These are phyloP conservation scores for Pocota personata DNA, from an alignment of 2,888 invertebrate species.

Conservation along the genomic window DNA sequence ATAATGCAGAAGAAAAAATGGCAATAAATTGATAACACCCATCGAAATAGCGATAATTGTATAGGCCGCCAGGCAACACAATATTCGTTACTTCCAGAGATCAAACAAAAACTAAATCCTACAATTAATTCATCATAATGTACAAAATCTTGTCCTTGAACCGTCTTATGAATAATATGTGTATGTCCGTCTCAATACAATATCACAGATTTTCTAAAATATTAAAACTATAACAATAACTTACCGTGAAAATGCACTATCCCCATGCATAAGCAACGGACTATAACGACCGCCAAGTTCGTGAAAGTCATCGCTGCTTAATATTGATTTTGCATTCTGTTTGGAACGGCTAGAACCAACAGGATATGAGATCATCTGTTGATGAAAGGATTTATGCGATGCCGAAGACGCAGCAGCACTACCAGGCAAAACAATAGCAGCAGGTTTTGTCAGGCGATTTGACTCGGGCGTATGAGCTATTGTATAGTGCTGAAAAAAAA, in stretches of 20 bases:
- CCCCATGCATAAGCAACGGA: constrained; percentile 77
- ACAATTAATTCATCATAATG: too few species aligned
- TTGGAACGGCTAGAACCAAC: constrained; percentile 66
- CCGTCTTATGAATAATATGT: too few species aligned
- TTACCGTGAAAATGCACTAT: constrained; percentile 78
- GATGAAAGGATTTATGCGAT: constrained; percentile 78
- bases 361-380: constrained; percentile 83
- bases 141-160: too few species aligned
- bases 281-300: constrained; percentile 71
- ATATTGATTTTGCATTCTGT: constrained; percentile 63
- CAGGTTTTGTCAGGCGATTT: constrained; percentile 85
- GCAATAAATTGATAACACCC: too few species aligned
- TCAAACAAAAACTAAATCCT: too few species aligned
- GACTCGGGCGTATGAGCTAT: constrained; percentile 95
- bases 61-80: too few species aligned
- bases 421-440: constrained; percentile 68
- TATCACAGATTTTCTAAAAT: background rate
- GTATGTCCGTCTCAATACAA: background rate
- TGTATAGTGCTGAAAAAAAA: constrained; percentile 90
- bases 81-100: too few species aligned
- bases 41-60: too few species aligned
- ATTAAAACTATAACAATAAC: constrained; percentile 35
- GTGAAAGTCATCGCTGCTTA: constrained; percentile 58
- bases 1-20: too few species aligned
- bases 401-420: constrained; percentile 75